These are phyloP conservation scores for Pseudoips prasinana DNA, from an alignment of 2,888 invertebrate species.

Conservation along the genomic window DNA sequence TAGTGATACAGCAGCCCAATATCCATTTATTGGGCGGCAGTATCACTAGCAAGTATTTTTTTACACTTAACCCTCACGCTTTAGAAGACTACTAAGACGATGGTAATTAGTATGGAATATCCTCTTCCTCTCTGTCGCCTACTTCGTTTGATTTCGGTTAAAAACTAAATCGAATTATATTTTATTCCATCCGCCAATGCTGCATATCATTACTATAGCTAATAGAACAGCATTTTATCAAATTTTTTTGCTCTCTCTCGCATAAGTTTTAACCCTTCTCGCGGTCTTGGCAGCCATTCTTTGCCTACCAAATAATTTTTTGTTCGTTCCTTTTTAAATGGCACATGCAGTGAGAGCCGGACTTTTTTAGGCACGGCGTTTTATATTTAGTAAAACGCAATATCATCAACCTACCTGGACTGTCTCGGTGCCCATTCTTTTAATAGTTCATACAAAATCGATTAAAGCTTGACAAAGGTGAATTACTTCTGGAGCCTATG, in stretches of 20 bases:
- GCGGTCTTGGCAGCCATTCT: slow-evolving; percentile 69
- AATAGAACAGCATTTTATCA: slow-evolving; percentile 57
- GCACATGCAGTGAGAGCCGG: slow-evolving; percentile 74
- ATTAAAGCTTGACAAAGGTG: slow-evolving; percentile 54
- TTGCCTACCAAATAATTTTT: slow-evolving; percentile 71
- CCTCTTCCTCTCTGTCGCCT: too few relatives aligned
- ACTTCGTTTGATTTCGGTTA: too few relatives aligned
- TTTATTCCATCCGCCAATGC: too few relatives aligned
- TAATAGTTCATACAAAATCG: slow-evolving; percentile 74
- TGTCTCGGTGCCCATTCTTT: slow-evolving; percentile 58
- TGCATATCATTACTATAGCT: slow-evolving; percentile 31
- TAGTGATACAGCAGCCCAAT: too few relatives aligned
- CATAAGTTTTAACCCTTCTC: slow-evolving; percentile 75
- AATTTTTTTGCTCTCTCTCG: slow-evolving; percentile 62
- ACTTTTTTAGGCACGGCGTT: slow-evolving; percentile 58
- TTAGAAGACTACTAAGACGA: too few relatives aligned
- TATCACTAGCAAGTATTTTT: too few relatives aligned
- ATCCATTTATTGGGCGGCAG: too few relatives aligned
- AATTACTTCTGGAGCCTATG: slow-evolving; percentile 12
- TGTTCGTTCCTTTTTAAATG: slow-evolving; percentile 75
- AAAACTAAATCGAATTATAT: too few relatives aligned
- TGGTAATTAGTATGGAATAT: too few relatives aligned
- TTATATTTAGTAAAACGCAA: slow-evolving; percentile 71
- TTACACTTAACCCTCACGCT: too few relatives aligned
- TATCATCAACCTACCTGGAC: slow-evolving; percentile 77